Conservation (phyloP, 2,888 invertebrate species). For the Rhodophaea formosa region DNA sequence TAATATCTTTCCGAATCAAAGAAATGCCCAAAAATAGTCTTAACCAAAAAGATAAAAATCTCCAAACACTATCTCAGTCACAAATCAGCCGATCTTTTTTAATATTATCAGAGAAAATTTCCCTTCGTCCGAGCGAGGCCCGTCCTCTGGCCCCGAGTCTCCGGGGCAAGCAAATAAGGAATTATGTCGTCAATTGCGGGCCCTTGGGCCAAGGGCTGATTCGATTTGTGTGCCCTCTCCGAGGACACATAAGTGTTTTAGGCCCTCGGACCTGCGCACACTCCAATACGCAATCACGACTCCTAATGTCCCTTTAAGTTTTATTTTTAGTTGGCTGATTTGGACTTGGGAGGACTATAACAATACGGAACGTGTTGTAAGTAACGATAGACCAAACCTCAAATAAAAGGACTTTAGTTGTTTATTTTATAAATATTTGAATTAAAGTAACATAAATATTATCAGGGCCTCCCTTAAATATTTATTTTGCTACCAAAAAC, state of each 20-base stretch:
- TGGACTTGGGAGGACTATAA: not conserved
- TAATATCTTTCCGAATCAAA: too few relatives aligned
- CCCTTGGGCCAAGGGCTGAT: conserved; percentile 26
- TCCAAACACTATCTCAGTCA: not conserved
- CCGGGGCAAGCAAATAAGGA: conserved; percentile 31
- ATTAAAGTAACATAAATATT: too few relatives aligned
- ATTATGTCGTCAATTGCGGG: conserved; percentile 30
- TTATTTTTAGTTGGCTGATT: not conserved
- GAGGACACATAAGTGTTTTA: conserved; percentile 31
- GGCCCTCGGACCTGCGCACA: conserved; percentile 24
- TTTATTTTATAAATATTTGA: too few relatives aligned
- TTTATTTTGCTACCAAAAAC: too few relatives aligned
- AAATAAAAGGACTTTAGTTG: too few relatives aligned
- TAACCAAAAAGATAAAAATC: not conserved
- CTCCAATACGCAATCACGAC: conserved; percentile 24
- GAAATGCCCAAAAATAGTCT: not conserved
- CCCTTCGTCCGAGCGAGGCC: not conserved
- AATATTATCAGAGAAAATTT: conserved; percentile 1
- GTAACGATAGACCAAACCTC: too few relatives aligned
- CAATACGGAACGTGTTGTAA: too few relatives aligned
- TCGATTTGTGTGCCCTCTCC: conserved; percentile 30
- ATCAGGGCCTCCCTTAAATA: too few relatives aligned
- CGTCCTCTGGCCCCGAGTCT: conserved; percentile 17
- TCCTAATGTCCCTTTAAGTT: not conserved
- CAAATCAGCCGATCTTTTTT: not conserved